Conservation (phyloP, 2,113 vertebrate species). For the Urocynchramus pylzowi region DNA sequence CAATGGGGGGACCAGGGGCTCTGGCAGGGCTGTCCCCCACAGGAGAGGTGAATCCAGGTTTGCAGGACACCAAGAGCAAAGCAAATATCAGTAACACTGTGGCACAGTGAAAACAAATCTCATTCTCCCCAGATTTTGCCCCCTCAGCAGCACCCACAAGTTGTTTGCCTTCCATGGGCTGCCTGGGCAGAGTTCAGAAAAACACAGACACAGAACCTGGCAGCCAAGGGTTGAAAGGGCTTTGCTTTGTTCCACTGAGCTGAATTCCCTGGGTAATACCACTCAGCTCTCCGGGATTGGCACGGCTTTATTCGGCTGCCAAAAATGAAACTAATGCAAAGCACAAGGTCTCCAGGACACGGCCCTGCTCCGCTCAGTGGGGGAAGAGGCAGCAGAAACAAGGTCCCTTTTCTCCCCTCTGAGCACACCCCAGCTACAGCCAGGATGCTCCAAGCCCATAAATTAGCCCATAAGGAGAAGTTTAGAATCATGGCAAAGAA, state of each 20-base stretch:
- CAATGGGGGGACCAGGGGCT: fast-evolving
- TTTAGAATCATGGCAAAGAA: neutral
- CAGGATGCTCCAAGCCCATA: fast-evolving
- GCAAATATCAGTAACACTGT: neutral
- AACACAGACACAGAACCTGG: slow-evolving; percentile 40
- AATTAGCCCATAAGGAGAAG: fast-evolving
- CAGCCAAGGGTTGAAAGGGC: slow-evolving; percentile 53
- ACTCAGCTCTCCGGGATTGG: slow-evolving; percentile 46
- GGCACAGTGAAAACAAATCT: neutral
- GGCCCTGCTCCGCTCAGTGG: neutral
- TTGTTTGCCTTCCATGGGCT: slow-evolving; percentile 47
- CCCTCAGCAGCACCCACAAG: slow-evolving; percentile 57
- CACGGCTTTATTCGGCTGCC: slow-evolving; percentile 56
- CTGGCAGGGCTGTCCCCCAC: neutral
- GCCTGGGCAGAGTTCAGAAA: slow-evolving; percentile 43
- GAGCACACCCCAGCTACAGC: neutral
- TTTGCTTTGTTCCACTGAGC: slow-evolving; percentile 56
- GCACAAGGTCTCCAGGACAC: slow-evolving; percentile 53
- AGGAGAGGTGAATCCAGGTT: neutral
- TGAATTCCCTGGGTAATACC: slow-evolving; percentile 55
- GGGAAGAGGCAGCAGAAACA: neutral
- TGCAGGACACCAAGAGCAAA: neutral
- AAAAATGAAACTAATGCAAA: slow-evolving; percentile 65
- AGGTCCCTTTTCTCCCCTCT: neutral
- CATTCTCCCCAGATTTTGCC: neutral